Evolutionary conservation across 2,888 invertebrate genomes (phyloP).

Genomic region (Eudemis profundana): DNA sequence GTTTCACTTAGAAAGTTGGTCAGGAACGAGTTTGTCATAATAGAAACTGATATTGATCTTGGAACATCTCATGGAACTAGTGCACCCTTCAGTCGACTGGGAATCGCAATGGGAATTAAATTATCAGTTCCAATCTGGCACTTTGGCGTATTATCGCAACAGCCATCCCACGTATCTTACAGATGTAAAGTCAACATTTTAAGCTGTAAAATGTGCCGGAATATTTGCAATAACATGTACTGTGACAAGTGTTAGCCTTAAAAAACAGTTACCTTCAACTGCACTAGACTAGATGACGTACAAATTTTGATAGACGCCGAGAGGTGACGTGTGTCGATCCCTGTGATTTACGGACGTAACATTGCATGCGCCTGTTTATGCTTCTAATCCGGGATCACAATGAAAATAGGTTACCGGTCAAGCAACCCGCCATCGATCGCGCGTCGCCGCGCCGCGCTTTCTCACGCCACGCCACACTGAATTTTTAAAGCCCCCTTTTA

Average conservation of each 20-base stretch:
- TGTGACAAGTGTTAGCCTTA: not conserved
- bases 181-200: not conserved
- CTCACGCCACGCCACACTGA: conserved; percentile 14
- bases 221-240: not conserved
- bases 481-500: conserved; percentile 12
- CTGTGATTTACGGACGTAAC: conserved; percentile 53
- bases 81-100: conserved; percentile 8
- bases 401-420: conserved; percentile 75
- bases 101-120: not conserved
- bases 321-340: conserved; percentile 46
- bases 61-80: conserved; percentile 25
- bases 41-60: conserved; percentile 24
- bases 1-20: conserved; percentile 38
- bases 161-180: not conserved
- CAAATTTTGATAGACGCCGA: conserved; percentile 43
- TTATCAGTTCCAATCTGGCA: not conserved
- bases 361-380: conserved; percentile 65
- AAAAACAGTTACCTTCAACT: not conserved
- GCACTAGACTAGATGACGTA: not conserved
- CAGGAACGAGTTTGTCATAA: conserved; percentile 29
- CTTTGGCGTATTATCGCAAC: not conserved
- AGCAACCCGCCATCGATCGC: conserved; percentile 67
- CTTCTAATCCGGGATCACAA: conserved; percentile 67
- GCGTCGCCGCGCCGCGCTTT: conserved; percentile 28
- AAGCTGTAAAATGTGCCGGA: not conserved